Conservation (phyloP, 2,113 vertebrate genomes). For the Tetraodon nigroviridis region DNA sequence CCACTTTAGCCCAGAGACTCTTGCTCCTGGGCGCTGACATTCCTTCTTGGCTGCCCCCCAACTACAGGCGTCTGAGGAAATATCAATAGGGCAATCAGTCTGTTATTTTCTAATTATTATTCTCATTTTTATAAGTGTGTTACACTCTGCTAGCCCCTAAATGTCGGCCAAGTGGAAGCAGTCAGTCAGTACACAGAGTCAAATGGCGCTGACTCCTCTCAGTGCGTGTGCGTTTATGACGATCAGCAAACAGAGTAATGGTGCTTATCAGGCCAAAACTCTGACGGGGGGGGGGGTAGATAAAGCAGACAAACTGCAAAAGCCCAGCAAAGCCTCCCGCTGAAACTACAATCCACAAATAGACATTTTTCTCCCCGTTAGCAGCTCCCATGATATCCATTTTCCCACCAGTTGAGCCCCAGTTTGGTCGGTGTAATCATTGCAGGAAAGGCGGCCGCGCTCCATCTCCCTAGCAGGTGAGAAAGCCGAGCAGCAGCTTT, state of each 20-base stretch:
- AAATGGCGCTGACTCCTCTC: conserved; percentile 22
- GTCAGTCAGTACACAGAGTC: conserved; percentile 18
- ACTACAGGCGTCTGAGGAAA: too few relatives aligned
- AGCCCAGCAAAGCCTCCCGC: conserved; percentile 8
- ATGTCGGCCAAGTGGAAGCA: conserved; percentile 11
- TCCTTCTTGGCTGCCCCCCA: too few relatives aligned
- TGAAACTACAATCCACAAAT: conserved; percentile 12
- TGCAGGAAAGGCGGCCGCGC: conserved; percentile 3
- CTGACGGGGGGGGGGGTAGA: conserved; percentile 20
- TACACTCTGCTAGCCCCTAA: conserved; percentile 5
- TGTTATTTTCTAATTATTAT: too few relatives aligned
- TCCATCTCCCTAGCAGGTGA: conserved; percentile 24
- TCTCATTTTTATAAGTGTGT: too few relatives aligned
- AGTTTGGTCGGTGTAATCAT: background rate
- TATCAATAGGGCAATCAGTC: too few relatives aligned
- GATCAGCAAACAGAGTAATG: conserved; percentile 46
- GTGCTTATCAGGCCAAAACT: conserved; percentile 39
- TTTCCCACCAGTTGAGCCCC: conserved; percentile 2
- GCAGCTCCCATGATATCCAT: background rate
- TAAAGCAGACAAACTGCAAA: conserved; percentile 34
- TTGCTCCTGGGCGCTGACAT: too few relatives aligned
- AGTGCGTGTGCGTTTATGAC: conserved; percentile 33
- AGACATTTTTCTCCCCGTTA: background rate
- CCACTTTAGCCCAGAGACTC: too few relatives aligned
- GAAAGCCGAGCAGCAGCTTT: conserved; percentile 27